phyloP scores from a whole-genome alignment of 2,888 invertebrate genomes.

The Scaptomyza flava region DNA sequence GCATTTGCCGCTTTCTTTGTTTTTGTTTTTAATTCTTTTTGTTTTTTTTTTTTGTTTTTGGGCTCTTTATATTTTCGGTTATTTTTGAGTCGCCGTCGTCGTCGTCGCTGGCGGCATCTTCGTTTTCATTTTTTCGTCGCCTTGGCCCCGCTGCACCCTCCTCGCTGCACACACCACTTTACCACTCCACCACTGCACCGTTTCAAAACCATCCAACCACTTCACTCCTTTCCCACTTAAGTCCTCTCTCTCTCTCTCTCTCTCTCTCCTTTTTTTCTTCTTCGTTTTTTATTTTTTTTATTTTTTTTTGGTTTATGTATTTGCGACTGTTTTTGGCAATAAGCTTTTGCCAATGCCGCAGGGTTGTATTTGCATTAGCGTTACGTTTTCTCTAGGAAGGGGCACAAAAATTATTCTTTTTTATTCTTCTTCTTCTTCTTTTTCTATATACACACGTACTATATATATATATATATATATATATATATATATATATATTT shows the following conservation, averaged over 20 bases:
- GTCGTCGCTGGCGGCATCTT: slow-evolving; percentile 58
- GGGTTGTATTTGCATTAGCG: slow-evolving; percentile 81
- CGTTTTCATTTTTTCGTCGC: slow-evolving; percentile 63
- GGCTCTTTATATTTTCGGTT: slow-evolving; percentile 27
- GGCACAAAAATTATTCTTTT: slow-evolving; percentile 24
- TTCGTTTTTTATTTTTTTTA: too few relatives aligned
- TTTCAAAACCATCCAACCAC: slow-evolving; percentile 4
- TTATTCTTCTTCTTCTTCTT: not conserved
- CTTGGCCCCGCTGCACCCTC: slow-evolving; percentile 16
- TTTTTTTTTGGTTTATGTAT: not conserved
- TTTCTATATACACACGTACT: too few relatives aligned
- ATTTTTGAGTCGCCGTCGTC: slow-evolving; percentile 3
- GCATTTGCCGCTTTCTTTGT: slow-evolving; percentile 68
- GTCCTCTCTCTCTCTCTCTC: not conserved
- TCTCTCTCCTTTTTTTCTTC: slow-evolving; percentile 5
- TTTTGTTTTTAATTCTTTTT: slow-evolving; percentile 10
- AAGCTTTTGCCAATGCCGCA: slow-evolving; percentile 77
- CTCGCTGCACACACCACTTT: not conserved
- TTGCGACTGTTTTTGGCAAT: slow-evolving; percentile 75
- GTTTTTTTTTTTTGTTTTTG: slow-evolving; percentile 20
- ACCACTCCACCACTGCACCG: not conserved
- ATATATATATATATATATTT: slow-evolving; percentile 4
- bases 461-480: not conserved
- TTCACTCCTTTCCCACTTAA: slow-evolving; percentile 19
- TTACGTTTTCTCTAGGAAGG: slow-evolving; percentile 22